phyloP scores from a whole-genome alignment of 2,797 vertebrate species.

The Scarus forsteni region DNA sequence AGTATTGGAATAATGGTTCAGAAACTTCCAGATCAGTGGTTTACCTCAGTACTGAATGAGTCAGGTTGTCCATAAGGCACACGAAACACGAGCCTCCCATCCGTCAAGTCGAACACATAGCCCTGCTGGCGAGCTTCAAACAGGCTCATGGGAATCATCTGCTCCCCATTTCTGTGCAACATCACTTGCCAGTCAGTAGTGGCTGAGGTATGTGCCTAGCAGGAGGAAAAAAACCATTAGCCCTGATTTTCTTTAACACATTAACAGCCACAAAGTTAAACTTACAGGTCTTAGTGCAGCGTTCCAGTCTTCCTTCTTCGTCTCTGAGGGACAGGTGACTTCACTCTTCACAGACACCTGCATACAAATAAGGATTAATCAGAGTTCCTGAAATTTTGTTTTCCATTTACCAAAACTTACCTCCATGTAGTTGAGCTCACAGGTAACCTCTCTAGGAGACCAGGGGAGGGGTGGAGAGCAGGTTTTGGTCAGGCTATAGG shows the following conservation, averaged over 20 bases:
- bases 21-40: not conserved
- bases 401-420: constrained; percentile 46
- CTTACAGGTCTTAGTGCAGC: constrained; percentile 19
- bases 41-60: constrained; percentile 69
- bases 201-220: not conserved
- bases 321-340: constrained; percentile 36
- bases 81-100: constrained; percentile 79
- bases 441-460: constrained; percentile 82
- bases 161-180: constrained; percentile 75
- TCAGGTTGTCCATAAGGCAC: constrained; percentile 78
- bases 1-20: too few species aligned
- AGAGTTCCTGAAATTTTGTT: too few species aligned
- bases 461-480: constrained; percentile 72
- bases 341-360: constrained; percentile 73
- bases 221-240: not conserved
- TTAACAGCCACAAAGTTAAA: not conserved
- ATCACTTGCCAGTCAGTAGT: constrained; percentile 80
- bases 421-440: constrained; percentile 87
- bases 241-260: too few species aligned
- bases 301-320: constrained; percentile 17
- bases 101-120: constrained; percentile 69
- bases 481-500: constrained; percentile 70
- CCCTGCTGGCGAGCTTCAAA: constrained; percentile 73
- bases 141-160: constrained; percentile 62
- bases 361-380: not conserved